Conservation (phyloP, 2,113 vertebrate species). For the Balaeniceps rex region DNA sequence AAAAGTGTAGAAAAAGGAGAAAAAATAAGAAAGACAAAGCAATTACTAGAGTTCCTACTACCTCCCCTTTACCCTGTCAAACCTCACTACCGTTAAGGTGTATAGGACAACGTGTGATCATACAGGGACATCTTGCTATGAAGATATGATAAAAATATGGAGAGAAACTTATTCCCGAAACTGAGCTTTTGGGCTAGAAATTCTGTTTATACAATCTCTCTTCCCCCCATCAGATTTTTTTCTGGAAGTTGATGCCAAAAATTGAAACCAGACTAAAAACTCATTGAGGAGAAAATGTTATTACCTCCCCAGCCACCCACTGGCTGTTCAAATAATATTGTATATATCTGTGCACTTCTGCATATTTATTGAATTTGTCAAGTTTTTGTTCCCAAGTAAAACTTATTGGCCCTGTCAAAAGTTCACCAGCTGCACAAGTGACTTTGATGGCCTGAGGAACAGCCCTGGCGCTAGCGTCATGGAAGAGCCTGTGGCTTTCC, state of each 20-base stretch:
- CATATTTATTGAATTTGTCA: constrained; percentile 60
- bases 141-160: background rate
- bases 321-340: constrained; percentile 31
- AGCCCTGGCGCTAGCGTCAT: constrained; percentile 37
- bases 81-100: background rate
- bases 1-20: background rate
- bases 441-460: constrained; percentile 56
- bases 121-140: background rate
- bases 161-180: background rate
- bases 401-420: constrained; percentile 45
- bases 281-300: constrained; percentile 32
- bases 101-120: background rate
- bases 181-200: background rate
- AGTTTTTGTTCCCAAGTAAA: constrained; percentile 64
- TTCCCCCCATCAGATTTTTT: background rate
- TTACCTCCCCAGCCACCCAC: constrained; percentile 41
- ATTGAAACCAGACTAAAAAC: constrained; percentile 53
- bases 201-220: background rate
- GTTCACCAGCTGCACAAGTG: constrained; percentile 66
- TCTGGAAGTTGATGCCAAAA: constrained; percentile 29
- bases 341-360: constrained; percentile 55
- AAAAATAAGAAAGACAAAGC: background rate
- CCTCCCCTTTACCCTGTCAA: background rate
- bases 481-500: constrained; percentile 64
- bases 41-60: background rate